Evolutionary conservation across 2,113 vertebrate genomes (phyloP), one percentile per base, ranked within the genome.

Genomic region (Apus apus): DNA sequence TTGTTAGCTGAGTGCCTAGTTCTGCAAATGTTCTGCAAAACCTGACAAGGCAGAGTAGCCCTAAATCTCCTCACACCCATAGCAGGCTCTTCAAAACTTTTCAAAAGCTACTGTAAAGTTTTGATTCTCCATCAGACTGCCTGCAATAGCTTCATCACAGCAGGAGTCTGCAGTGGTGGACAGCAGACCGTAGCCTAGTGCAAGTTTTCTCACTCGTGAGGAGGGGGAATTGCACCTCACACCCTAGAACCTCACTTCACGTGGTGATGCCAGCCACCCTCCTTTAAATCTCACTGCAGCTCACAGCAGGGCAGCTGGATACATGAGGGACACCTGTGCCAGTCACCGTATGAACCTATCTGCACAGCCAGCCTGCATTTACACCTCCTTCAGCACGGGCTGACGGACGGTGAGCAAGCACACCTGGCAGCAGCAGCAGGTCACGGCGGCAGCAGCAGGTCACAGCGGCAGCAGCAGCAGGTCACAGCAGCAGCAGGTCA

Each of bases 231-330:
- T 6, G 8, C 16, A 50, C 50, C 64, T 90, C 82, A 32, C 36
- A 18, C 32, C 22, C 13, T 12, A 34, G 21, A 21, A 40, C 19
- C 9, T 51, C 58, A 7, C 18, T 11, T n/a, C 2, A 0, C 4
- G 5, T 3, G 26, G 25, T 21, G 48, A 27, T 34, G 26, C 3
- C 6, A 21, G 21, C 2, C 1, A 0, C n/a, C 19, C 26, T 36
- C 11, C 5, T 1, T 40, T 51, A n/a, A 80, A 66, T 8, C 3
- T 26, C 71, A 32, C 38, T 43, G 26, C 58, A 27, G 16, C 20
- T 80, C 64, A 38, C 8, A 7, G 46, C 36, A 65, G 18, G 25
- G 7, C 43, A 48, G 19, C 3, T 3, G 0, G 19, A 14, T 27
- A 48, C 34, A 22, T 46, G 57, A 79, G 15, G 36, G 8, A 16